phyloP scores from a whole-genome alignment of 1,140 invertebrate species.

The Mya arenaria region DNA sequence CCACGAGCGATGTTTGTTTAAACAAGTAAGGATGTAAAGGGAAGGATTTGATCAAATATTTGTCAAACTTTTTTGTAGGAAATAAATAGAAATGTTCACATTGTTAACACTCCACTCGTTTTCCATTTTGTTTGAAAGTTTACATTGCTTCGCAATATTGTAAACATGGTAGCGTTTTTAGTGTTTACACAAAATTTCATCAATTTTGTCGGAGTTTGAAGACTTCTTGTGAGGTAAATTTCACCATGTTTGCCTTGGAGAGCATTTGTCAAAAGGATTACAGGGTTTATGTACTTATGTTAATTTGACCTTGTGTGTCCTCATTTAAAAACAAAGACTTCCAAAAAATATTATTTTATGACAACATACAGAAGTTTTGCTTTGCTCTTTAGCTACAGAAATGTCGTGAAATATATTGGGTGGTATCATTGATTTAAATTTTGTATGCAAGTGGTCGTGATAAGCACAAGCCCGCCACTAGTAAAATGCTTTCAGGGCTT shows the following conservation, averaged over 20 bases:
- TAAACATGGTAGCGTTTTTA: slow-evolving; percentile 46
- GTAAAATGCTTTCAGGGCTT: too few species aligned
- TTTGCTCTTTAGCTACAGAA: too few species aligned
- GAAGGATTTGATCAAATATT: slow-evolving; percentile 39
- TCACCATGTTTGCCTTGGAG: slow-evolving; percentile 3
- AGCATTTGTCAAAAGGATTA: slow-evolving; percentile 37
- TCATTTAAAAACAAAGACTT: too few species aligned
- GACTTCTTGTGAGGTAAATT: slow-evolving; percentile 39
- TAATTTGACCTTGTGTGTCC: slow-evolving; percentile 34
- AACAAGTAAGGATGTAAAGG: slow-evolving; percentile 28
- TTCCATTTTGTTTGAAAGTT: slow-evolving; percentile 40
- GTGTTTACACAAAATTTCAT: slow-evolving; percentile 39
- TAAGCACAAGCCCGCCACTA: too few species aligned
- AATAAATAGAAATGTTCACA: slow-evolving; percentile 43
- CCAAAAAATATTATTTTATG: too few species aligned
- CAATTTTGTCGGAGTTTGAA: slow-evolving; percentile 31
- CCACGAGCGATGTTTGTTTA: slow-evolving; percentile 36
- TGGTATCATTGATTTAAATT: too few species aligned
- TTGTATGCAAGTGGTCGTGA: too few species aligned
- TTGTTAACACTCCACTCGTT: slow-evolving; percentile 23
- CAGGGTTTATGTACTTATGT: slow-evolving; percentile 50
- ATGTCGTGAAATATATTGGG: too few species aligned
- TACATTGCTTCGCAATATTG: background rate
- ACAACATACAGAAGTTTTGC: too few species aligned
- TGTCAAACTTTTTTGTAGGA: slow-evolving; percentile 34